These are phyloP conservation scores for Sinopyrophorus schimmeli DNA, from an alignment of 2,888 invertebrate species.

Conservation along the genomic window DNA sequence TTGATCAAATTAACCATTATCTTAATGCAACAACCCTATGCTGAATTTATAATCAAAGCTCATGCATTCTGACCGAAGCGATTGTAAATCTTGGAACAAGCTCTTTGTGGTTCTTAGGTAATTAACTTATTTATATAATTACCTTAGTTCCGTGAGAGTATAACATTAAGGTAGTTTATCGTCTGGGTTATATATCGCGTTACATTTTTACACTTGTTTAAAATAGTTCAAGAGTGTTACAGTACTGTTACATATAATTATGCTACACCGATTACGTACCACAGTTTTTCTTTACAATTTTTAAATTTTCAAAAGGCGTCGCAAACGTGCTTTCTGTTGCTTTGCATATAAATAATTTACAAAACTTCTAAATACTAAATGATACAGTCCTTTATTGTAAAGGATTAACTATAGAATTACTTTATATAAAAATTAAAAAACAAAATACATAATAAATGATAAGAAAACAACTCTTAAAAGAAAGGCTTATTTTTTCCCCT, in stretches of 20 bases:
- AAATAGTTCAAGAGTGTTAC: constrained; percentile 2
- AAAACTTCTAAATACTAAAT: no score
- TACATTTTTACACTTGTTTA: neutral
- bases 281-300: no score
- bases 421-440: no score
- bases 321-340: no score
- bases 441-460: no score
- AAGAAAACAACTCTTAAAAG: no score
- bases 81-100: constrained; percentile 10
- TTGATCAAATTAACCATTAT: constrained; percentile 8
- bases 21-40: constrained; percentile 8
- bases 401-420: no score
- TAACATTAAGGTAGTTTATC: constrained; percentile 5
- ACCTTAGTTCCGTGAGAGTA: constrained; percentile 19
- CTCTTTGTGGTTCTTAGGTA: constrained; percentile 10
- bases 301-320: no score
- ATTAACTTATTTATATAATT: constrained; percentile 22
- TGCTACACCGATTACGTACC: no score
- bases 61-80: constrained; percentile 6
- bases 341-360: no score
- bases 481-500: no score
- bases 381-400: no score
- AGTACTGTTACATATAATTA: constrained; percentile 9
- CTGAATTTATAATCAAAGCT: constrained; percentile 9
- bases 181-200: constrained; percentile 3